A percentile compares a stretch with the other conserved stretches of the same genome.
Evolutionary conservation across 2,797 vertebrate genomes (phyloP).

Genomic region (Morelia viridis): DNA sequence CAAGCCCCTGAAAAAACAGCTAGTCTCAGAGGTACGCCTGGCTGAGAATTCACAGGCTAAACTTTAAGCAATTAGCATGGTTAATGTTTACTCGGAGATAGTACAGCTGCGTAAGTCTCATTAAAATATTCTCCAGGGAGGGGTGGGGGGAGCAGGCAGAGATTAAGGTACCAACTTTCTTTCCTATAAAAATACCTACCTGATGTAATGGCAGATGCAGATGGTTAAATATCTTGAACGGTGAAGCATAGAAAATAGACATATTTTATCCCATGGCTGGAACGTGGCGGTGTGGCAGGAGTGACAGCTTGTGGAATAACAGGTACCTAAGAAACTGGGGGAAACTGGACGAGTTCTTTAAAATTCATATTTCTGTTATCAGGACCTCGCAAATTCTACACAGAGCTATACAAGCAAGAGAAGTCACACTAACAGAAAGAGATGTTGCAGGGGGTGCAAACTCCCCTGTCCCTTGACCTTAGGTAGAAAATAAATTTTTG

Average conservation of each 20-base stretch:
- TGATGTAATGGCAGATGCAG: conserved; percentile 44
- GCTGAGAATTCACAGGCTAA: conserved; percentile 68
- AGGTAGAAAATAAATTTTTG: not conserved
- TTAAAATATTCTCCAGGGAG: conserved; percentile 68
- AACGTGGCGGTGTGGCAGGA: not conserved
- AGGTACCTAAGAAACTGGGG: not conserved
- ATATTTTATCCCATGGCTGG: not conserved
- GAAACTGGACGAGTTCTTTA: not conserved
- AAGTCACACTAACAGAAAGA: not conserved
- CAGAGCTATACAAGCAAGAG: not conserved
- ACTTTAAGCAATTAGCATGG: conserved; percentile 76
- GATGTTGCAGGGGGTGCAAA: not conserved
- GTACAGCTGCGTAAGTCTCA: conserved; percentile 75
- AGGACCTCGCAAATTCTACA: not conserved
- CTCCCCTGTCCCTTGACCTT: not conserved
- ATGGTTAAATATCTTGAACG: conserved; percentile 45
- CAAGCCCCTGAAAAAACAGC: conserved; percentile 42
- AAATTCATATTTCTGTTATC: not conserved
- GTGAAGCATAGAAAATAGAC: not conserved
- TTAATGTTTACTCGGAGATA: conserved; percentile 71
- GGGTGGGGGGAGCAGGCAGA: conserved; percentile 49
- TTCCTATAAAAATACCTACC: conserved; percentile 44
- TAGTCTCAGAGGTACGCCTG: conserved; percentile 57
- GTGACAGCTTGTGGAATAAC: not conserved
- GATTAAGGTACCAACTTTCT: conserved; percentile 68